Base-by-base conservation (phyloP, 23 tunicate species). In the Oikopleura dioica region DNA sequence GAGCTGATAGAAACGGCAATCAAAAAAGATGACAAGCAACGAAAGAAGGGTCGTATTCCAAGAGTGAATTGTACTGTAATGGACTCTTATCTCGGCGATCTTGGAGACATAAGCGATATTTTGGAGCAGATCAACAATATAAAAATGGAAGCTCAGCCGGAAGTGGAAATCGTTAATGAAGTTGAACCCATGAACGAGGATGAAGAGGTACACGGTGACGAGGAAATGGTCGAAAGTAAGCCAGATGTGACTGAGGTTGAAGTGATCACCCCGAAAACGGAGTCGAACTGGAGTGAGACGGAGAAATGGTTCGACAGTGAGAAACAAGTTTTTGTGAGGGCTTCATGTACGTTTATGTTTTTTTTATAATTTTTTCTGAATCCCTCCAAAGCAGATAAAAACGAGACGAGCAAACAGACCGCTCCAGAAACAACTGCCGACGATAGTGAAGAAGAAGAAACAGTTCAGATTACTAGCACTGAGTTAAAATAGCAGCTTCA, bases 281-380 rank as follows among this genome's bases (percentile, higher is more conserved):
- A 28, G 29, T 16, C 32, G 4, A 63, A 63, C 33, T 63, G 72
- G 72, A 63, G 26, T 28, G 72, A 63, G 26, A 63, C 72, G 33
- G 72, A 63, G 26, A 63, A 23, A 28, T 63, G 72, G 72, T 63
- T n/a, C n/a, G n/a, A n/a, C n/a, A n/a, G n/a, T n/a, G n/a, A n/a
- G n/a, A n/a, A n/a, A n/a, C n/a, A n/a, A n/a, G n/a, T n/a, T n/a
- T n/a, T n/a, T n/a, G n/a, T n/a, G n/a, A n/a, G n/a, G n/a, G n/a
- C n/a, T n/a, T n/a, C n/a, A n/a, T n/a, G n/a, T n/a, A n/a, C n/a
- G n/a, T n/a, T n/a, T n/a, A n/a, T n/a, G n/a, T n/a, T n/a, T n/a
- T n/a, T n/a, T n/a, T n/a, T n/a, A n/a, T n/a, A n/a, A n/a, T n/a
- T n/a, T n/a, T n/a, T n/a, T n/a, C n/a, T n/a, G n/a, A n/a, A n/a